Evolutionary conservation across 2,113 vertebrate genomes (phyloP), one percentile per base, ranked within the genome.

Genomic region (Oryzias javanicus): DNA sequence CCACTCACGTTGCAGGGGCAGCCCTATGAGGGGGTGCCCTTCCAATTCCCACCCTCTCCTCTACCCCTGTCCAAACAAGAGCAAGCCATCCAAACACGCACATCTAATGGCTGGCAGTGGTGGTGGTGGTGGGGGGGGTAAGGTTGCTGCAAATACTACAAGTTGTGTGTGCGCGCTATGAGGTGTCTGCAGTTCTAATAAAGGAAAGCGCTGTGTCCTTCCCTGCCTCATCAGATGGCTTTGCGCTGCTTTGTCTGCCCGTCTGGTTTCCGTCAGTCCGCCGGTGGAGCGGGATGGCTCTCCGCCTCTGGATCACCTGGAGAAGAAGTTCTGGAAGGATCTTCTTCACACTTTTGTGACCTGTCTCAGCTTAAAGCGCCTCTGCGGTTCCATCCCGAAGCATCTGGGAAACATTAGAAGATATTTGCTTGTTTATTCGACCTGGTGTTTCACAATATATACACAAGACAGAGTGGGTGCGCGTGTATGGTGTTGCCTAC

Each of bases 181-280:
- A 85, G 85, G 85, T 81, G 89, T 88, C 86, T 89, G 87, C 88
- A 79, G 83, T 89, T 91, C 89, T 90, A 90, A 90, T 90, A 91
- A 89, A 89, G 89, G 88, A 90, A 88, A 86, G 81, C 64, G 24
- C 58, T 66, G 78, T 76, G 85, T 86, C 77, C 80, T 79, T 84
- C 84, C 63, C 75, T 76, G 86, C 78, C 86, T 87, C 88, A 83
- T 87, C 87, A 87, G 78, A 86, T 78, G 82, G 83, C 80, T 80
- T 76, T 69, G 74, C 81, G 78, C 61, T 61, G 80, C 79, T 83
- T 77, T 78, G 80, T 85, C 70, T 27, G 67, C 52, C 80, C 50
- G 74, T 84, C 70, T 76, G 59, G 64, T 68, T 62, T 70, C 58
- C 66, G 61, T 80, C 76, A 35, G 71, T 60, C 46, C 62, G 19